Conservation (phyloP, 2,113 vertebrate genomes). For the Syngnathus typhle region DNA sequence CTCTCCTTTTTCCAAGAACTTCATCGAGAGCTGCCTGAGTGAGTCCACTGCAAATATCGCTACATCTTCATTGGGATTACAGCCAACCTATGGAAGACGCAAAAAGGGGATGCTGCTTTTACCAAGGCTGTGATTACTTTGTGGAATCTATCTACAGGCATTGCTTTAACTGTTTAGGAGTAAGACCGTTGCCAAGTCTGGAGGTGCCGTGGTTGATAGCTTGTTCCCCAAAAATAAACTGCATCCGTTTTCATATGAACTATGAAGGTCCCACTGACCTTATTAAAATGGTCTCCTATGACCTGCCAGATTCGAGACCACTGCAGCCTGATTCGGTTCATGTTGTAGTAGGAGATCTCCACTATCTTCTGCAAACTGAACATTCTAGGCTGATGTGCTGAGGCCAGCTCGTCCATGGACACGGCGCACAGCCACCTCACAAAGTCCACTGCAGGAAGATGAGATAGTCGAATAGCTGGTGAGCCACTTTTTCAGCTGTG, state of each 20-base stretch:
- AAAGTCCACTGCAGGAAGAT: constrained; percentile 82
- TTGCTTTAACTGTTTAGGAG: background rate
- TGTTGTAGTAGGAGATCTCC: constrained; percentile 98
- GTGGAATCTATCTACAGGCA: background rate
- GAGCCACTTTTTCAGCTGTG: background rate
- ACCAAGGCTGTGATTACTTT: background rate
- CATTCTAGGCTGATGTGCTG: constrained; percentile 91
- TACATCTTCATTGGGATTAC: constrained; percentile 96
- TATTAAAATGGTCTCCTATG: constrained; percentile 97
- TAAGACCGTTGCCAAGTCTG: no score
- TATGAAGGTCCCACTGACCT: constrained; percentile 66
- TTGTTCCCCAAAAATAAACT: background rate
- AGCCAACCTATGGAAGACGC: constrained; percentile 79
- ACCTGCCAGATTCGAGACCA: constrained; percentile 99
- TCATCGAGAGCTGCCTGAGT: constrained; percentile 94
- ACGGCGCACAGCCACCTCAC: constrained; percentile 94
- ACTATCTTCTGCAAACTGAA: constrained; percentile 99
- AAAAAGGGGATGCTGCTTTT: background rate
- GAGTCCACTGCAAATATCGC: constrained; percentile 98
- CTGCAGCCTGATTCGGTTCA: constrained; percentile 95
- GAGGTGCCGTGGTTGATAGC: background rate
- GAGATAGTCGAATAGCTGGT: background rate
- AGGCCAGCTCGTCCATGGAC: constrained; percentile 96
- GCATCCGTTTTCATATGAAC: background rate
- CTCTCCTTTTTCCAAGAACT: constrained; percentile 96